Conservation (phyloP, 2,113 vertebrate species). For the Naja naja region DNA sequence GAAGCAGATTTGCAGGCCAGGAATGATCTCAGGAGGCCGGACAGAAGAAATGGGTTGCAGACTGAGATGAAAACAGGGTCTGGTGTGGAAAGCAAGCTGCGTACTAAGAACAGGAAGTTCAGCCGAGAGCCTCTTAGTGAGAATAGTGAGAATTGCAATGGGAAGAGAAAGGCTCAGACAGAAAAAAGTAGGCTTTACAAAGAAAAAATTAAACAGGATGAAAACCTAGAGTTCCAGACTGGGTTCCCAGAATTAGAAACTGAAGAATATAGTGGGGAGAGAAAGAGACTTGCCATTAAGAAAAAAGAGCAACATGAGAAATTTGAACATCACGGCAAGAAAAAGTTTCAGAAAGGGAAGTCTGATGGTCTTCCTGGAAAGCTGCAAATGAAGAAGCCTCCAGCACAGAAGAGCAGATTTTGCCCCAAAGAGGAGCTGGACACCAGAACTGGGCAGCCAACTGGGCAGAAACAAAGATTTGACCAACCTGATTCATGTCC, state of each 20-base stretch:
- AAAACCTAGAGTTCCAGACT: neutral
- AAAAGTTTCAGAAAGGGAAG: neutral
- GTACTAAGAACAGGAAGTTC: neutral
- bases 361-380: neutral
- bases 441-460: neutral
- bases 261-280: neutral
- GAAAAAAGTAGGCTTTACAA: neutral
- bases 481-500: neutral
- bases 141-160: neutral
- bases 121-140: neutral
- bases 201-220: neutral
- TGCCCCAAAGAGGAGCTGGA: neutral
- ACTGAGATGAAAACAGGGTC: neutral
- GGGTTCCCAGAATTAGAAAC: neutral
- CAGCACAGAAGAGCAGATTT: neutral
- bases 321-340: neutral
- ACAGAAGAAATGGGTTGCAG: neutral
- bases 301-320: neutral
- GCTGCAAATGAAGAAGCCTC: neutral
- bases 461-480: neutral
- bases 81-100: neutral
- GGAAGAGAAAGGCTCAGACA: neutral
- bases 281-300: neutral
- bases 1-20: neutral
- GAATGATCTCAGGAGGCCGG: neutral